Evolutionary conservation across 2,113 vertebrate genomes (phyloP).

Genomic region (Fukomys damarensis): DNA sequence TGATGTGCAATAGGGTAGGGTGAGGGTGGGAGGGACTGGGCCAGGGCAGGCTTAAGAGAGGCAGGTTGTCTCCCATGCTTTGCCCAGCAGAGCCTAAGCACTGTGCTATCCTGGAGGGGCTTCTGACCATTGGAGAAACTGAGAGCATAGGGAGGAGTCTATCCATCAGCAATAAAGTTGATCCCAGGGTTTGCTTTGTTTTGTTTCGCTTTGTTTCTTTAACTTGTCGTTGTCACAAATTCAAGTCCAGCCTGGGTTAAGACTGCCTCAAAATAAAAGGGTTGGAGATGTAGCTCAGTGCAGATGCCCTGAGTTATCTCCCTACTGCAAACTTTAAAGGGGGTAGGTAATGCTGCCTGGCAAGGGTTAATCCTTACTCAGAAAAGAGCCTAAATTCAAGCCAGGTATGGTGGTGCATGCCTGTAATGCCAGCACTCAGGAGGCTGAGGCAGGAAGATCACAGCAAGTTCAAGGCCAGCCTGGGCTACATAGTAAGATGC

Average conservation of each 20-base stretch:
- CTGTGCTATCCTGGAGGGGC: conserved; percentile 67
- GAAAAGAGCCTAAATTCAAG: not conserved
- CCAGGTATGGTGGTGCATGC: not conserved
- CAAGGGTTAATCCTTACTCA: not conserved
- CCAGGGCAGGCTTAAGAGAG: not conserved
- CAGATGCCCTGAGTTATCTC: too few relatives aligned
- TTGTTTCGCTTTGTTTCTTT: conserved; percentile 32
- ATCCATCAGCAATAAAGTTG: conserved; percentile 80
- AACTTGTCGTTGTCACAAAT: too few relatives aligned
- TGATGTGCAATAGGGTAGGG: conserved; percentile 76
- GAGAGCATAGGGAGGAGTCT: conserved; percentile 30
- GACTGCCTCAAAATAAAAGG: not conserved
- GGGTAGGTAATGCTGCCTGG: not conserved
- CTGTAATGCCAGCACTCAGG: not conserved
- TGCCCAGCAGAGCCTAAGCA: conserved; percentile 65
- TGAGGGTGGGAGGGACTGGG: conserved; percentile 15
- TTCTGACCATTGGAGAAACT: conserved; percentile 55
- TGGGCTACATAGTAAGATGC: not conserved
- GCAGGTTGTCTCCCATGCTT: conserved; percentile 41
- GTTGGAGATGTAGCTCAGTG: not conserved
- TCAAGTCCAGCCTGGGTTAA: not conserved
- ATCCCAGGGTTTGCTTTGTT: conserved; percentile 72
- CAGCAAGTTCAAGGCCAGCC: not conserved
- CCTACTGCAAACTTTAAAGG: not conserved
- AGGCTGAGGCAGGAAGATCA: not conserved